Evolutionary conservation across 1,140 invertebrate species (phyloP), one percentile per base, ranked within the genome.

Genomic region (Drosophila ambigua): DNA sequence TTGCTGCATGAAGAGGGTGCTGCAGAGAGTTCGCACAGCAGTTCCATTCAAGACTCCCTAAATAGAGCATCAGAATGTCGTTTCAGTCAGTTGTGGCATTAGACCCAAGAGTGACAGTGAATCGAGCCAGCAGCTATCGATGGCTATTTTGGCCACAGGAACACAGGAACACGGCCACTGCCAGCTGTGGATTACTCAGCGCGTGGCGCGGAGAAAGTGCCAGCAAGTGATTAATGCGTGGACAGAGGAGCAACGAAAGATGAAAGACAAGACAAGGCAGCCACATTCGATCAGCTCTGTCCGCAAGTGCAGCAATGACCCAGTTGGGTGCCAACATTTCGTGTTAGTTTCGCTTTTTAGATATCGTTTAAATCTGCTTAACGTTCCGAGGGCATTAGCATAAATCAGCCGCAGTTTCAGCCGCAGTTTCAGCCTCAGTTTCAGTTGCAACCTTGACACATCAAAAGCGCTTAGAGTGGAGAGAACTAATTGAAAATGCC

Each of bases 401-500:
- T 76, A 76, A 76, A 76, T 76, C 72, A 76, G 60, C 35, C 35
- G 4, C 26, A 7, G 26, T 0, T 6, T 28, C 26, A 28, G 26
- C 2, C 7, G 7, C 35, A 39, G 35, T 39, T 39, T 39, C 11
- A 35, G 31, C 9, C 7, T 31, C 28, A 35, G 31, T 35, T 62
- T 59, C 50, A 16, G 57, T 50, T 45, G 23, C 51, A 72, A 81
- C 69, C 81, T 84, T 83, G 80, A 62, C 63, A 74, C 65, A 79
- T 67, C 48, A 35, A 41, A 54, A 48, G 35, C 11, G 41, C 58
- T 64, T 46, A 15, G 31, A 49, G 11, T 51, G 35, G 28, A 26
- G 69, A 64, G 53, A 75, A 75, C 71, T 79, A 84, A 83, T 84
- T 82, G 79, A 82, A 78, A 77, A 77, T 61, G 72, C 72, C 72